These are phyloP conservation scores for Pemphigus obesinymphae DNA, from an alignment of 1,140 invertebrate species.

Conservation along the genomic window DNA sequence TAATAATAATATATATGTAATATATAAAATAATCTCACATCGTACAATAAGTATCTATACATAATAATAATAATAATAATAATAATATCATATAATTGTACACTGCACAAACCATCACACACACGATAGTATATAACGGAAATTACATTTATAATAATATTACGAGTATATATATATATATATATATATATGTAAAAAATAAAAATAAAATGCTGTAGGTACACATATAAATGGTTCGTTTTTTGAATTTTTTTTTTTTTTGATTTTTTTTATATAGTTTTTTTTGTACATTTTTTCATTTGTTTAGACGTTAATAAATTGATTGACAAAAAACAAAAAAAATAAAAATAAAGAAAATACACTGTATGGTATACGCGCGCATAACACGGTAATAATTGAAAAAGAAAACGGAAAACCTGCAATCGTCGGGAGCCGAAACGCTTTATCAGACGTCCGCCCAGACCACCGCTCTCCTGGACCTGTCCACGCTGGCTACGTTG, in stretches of 20 bases:
- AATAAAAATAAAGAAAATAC: background rate
- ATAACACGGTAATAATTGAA: background rate
- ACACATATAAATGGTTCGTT: background rate
- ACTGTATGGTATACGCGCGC: background rate
- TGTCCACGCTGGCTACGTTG: constrained; percentile 81
- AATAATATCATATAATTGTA: background rate
- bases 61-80: background rate
- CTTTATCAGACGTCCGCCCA: constrained; percentile 64
- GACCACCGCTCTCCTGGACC: constrained; percentile 74
- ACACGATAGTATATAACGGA: no score
- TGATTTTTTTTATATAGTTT: background rate
- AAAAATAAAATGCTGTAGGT: background rate
- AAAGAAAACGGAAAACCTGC: background rate
- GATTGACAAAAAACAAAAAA: background rate
- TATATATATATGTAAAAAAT: background rate
- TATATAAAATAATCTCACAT: constrained; percentile 10
- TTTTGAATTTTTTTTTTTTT: background rate
- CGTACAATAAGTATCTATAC: background rate
- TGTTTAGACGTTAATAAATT: background rate
- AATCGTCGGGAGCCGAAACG: no score
- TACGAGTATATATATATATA: no score
- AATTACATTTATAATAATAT: no score
- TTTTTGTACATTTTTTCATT: background rate
- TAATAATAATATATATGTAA: background rate
- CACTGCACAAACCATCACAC: background rate